Base-by-base conservation (phyloP, 2,113 vertebrate species). In the Notiomystis cincta region DNA sequence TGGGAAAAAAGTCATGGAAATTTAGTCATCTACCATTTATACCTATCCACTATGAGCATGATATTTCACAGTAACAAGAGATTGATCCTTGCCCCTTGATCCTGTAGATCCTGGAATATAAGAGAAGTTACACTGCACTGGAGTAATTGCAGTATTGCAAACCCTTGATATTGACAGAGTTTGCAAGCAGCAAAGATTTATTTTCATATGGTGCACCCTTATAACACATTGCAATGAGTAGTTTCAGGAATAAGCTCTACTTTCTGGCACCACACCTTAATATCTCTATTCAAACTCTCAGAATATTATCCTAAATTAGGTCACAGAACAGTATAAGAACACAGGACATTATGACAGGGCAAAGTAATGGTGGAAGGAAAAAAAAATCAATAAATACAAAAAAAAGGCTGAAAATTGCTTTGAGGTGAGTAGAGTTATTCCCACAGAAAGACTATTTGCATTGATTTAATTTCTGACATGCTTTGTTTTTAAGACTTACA, bases 391-490 rank as follows among this genome's bases (percentile, higher is more conserved):
- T 93, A 90, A 80, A 88, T 88, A 90, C 33, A 48, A 91, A 87
- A 65, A 89, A 93, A 93, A 85, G 66, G 70, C 35, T 81, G 67
- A 93, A 87, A 93, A 96, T 70, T 73, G 75, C 90, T 96, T 87
- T 92, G 64, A 78, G 85, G 42, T 79, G 47, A 88, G 44, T 60
- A 56, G 58, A 83, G 42, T 76, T 87, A 82, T 93, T 94, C 87
- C 69, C 79, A 86, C 58, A 88, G 79, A 88, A 88, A 86, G 71
- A 78, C 51, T 66, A 66, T 73, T 80, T 93, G 88, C 87, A 90
- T 95, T 95, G 87, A 95, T 92, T 87, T 90, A 50, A 92, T 93
- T 96, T 96, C 58, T 90, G 62, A 69, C 85, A 81, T 71, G 47
- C 54, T 93, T 96, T 95, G 72, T 66, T 95, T 96, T 91, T 87